phyloP scores from a whole-genome alignment of 2,888 invertebrate genomes.

The Patella ulyssiponensis region DNA sequence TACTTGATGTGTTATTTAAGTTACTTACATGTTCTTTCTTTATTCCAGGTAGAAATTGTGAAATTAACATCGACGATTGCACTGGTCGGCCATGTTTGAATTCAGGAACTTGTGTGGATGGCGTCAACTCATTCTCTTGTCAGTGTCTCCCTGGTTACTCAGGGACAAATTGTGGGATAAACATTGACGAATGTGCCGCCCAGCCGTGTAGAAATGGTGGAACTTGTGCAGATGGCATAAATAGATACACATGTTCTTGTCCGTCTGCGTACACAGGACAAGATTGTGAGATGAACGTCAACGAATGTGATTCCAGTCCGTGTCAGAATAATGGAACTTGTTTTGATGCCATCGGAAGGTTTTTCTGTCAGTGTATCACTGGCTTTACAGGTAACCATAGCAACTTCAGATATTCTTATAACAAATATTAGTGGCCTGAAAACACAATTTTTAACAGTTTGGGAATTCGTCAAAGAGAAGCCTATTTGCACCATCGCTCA shows the following conservation, averaged over 20 bases:
- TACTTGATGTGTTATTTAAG: slow-evolving; percentile 67
- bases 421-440: no score
- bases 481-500: no score
- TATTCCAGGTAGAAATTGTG: slow-evolving; percentile 76
- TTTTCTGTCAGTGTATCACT: slow-evolving; percentile 51
- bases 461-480: no score
- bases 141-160: slow-evolving; percentile 43
- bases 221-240: slow-evolving; percentile 46
- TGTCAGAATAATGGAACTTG: slow-evolving; percentile 57
- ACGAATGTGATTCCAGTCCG: slow-evolving; percentile 51
- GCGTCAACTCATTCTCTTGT: slow-evolving; percentile 40
- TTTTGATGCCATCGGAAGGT: slow-evolving; percentile 43
- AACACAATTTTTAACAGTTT: no score
- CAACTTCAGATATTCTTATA: no score
- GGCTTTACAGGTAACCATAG: slow-evolving; percentile 46
- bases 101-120: slow-evolving; percentile 82
- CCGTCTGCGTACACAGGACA: slow-evolving; percentile 56
- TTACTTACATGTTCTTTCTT: no score
- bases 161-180: slow-evolving; percentile 46
- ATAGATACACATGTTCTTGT: slow-evolving; percentile 55
- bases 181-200: slow-evolving; percentile 55
- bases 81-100: slow-evolving; percentile 93
- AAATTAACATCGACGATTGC: slow-evolving; percentile 91
- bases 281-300: slow-evolving; percentile 53
- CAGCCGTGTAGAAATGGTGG: slow-evolving; percentile 49